Evolutionary conservation across 2,797 vertebrate species (phyloP), one percentile per base, ranked within the genome.

Genomic region (Mus caroli): DNA sequence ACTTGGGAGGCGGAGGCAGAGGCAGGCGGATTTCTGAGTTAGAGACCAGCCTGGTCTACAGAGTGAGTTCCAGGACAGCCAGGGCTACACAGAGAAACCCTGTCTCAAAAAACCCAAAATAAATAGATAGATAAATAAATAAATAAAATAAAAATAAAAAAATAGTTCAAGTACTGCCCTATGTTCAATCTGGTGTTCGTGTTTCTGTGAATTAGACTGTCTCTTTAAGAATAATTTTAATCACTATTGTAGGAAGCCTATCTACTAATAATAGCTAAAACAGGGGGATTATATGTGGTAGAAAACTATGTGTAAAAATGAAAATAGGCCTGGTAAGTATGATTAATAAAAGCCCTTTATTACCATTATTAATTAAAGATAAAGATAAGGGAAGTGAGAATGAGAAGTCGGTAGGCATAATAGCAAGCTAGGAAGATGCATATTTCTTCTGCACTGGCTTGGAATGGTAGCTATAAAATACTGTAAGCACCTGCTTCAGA

Each of bases 181-280:
- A 22, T 89, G 20, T 95, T 97, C 91, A 89, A n/a, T 58, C 64
- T 91, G 50, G 34, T 94, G 91, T 93, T 88, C 54, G 12, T 83
- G 28, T 95, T 78, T 91, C 46, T 94, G 64, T 94, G 76, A 90
- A 56, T 73, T 84, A 84, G 56, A 91, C 64, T 92, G 69, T 46
- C 26, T 56, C 67, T 82, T 94, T 85, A 87, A 87, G 94, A 96
- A 34, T 82, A 54, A 3, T 73, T 22, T 22, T 92, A 84, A 76
- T 82, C 7, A n/a, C 3, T 95, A 31, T 88, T 93, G 24, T 17
- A 93, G 75, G 78, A 17, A 76, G 28, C 37, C 54, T 86, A 0
- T 84, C 34, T 62, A 50, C 43, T 40, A 76, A 88, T 88, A 93
- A 94, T 64, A 89, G 82, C 58, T 82, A 19, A 90, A 84, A 64